Percentiles rank a stretch among this genome's conserved stretches.
These are phyloP conservation scores for Coryphaenoides rupestris DNA, from an alignment of 2,113 vertebrate genomes.

Conservation along the genomic window DNA sequence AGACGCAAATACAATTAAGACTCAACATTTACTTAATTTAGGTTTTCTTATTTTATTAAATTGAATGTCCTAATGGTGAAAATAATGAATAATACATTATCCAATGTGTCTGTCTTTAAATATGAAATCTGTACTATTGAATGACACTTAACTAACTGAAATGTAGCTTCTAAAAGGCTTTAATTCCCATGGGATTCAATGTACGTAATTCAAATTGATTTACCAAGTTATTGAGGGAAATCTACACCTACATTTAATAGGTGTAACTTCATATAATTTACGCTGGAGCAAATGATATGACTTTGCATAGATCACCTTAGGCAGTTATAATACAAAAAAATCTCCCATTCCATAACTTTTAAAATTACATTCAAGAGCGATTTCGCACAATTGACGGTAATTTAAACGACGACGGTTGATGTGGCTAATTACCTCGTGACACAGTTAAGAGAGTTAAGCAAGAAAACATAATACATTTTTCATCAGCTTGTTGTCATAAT, in stretches of 20 bases:
- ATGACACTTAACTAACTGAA: too few relatives aligned
- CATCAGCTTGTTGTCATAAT: constrained; percentile 72
- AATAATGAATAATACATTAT: background rate
- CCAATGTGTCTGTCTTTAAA: too few relatives aligned
- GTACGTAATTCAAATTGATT: too few relatives aligned
- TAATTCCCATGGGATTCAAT: too few relatives aligned
- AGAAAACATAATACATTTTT: constrained; percentile 74
- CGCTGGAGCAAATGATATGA: background rate
- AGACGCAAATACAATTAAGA: too few relatives aligned
- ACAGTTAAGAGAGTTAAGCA: constrained; percentile 69
- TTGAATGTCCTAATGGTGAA: background rate
- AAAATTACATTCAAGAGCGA: background rate
- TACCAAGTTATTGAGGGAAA: background rate
- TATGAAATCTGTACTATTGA: too few relatives aligned
- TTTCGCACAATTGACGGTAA: constrained; percentile 33
- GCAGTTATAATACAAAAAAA: background rate
- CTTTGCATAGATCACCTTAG: too few relatives aligned
- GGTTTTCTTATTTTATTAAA: too few relatives aligned
- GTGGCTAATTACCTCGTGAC: constrained; percentile 63
- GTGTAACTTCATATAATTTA: background rate
- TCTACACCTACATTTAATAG: background rate
- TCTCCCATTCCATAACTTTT: constrained; percentile 2
- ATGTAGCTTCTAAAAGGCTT: too few relatives aligned
- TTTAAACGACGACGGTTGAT: constrained; percentile 43
- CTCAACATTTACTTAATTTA: too few relatives aligned